Base-by-base conservation (phyloP, 2,797 vertebrate species). In the Premnoplex brunnescens region DNA sequence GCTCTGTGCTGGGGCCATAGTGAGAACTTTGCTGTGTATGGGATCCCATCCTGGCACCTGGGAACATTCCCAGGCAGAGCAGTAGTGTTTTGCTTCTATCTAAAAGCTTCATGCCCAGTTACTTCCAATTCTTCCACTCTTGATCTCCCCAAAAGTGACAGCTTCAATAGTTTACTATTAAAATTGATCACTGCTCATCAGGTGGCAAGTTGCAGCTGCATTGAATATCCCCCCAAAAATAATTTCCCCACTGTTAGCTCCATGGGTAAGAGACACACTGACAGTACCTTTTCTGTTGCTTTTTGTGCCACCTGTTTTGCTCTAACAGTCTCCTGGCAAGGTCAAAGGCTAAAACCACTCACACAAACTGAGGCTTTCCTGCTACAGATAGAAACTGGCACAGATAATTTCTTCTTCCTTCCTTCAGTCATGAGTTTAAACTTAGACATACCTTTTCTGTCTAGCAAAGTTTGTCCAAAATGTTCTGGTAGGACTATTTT, bases 261-360 rank as follows among this genome's bases (percentile, higher is more conserved):
- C 28, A 34, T 27, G 2, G 14, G 10, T 32, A 55, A 39, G 22
- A 80, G 12, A 16, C 7, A 28, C 9, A 5, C 4, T 36, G 41
- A 89, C 69, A 84, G 88, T 89, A 92, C 77, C 55, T 94, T 96
- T 91, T 37, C 28, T 27, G 23, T 19, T 21, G 30, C 2, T 78
- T 88, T 72, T 75, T 46, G 51, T 76, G 26, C 6, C 36, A 60
- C 6, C 30, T 39, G 10, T 58, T 60, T 79, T 46, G 4, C 15
- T 59, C 36, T 28, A 37, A 60, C 6, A 52, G 30, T 48, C 22
- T 77, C 2, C 5, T 72, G 44, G 30, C 30, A 75, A 55, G 26
- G 32, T 58, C 36, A 81, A 81, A 68, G 18, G 30, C 51, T 60
- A 69, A 55, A 90, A 79, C 36, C 30, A 26, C 6, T 56, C 24